Evolutionary conservation across 1,140 invertebrate species (phyloP).

Genomic region (Eufriesea mexicana): DNA sequence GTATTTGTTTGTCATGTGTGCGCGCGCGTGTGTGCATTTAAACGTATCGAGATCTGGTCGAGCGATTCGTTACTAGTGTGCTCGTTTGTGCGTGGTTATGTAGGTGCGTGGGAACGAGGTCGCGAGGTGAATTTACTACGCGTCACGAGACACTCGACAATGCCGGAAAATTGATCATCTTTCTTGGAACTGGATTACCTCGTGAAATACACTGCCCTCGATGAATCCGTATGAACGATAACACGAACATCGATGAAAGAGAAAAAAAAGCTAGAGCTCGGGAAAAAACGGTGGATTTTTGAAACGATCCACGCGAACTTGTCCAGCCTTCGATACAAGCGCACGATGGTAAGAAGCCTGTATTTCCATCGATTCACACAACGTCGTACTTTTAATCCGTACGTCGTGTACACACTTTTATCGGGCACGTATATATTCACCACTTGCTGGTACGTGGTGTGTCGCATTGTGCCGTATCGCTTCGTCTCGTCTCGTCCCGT

Average conservation of each 20-base stretch:
- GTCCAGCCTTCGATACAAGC: conserved; percentile 33
- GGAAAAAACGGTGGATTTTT: conserved; percentile 9
- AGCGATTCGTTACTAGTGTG: conserved; percentile 18
- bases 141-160: conserved; percentile 24
- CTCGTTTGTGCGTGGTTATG: conserved; percentile 19
- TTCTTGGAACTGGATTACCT: conserved; percentile 35
- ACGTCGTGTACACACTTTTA: conserved; percentile 23
- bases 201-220: conserved; percentile 11
- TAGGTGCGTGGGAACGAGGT: conserved; percentile 64
- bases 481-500: not conserved
- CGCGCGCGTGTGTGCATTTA: conserved; percentile 17
- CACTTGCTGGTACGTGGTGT: conserved; percentile 1
- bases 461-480: not conserved
- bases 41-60: conserved; percentile 37
- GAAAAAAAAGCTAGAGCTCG: not conserved
- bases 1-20: not conserved
- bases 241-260: conserved; percentile 2
- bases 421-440: not conserved
- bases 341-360: conserved; percentile 52
- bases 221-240: conserved; percentile 19
- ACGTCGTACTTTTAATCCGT: not conserved
- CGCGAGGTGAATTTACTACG: conserved; percentile 58
- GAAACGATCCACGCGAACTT: conserved; percentile 6
- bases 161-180: conserved; percentile 30
- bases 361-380: conserved; percentile 20